Evolutionary conservation across 2,888 invertebrate species (phyloP), one percentile per base, ranked within the genome.

Genomic region (Strigamia crassipes): DNA sequence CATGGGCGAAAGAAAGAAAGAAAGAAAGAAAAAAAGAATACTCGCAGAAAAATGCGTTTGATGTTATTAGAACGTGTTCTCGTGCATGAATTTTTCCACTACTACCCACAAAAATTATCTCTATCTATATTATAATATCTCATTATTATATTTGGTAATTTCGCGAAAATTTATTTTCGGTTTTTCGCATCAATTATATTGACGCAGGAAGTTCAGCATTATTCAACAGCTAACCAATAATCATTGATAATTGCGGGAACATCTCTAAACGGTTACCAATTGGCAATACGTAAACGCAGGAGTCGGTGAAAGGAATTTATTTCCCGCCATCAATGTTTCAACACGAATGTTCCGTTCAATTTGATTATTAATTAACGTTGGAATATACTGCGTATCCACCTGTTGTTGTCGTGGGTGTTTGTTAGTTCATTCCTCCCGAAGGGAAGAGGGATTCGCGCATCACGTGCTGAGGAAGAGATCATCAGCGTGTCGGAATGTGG

Each of bases 351-450:
- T 42, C 42, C 42, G n/a, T 51, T 51, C 51, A 51, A 51, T n/a
- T 51, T 51, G 9, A 51, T 51, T 51, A 51, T 9, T n/a, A 51
- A 15, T 27, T 27, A 27, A 27, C 27, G 27, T 27, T 27, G 27
- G 27, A 51, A 51, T 15, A 9, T 15, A n/a, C n/a, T 6, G 56
- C 2, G 18, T 56, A 21, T 56, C n/a, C 56, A 56, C 56, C 56
- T 56, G 56, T 56, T 56, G 56, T 56, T 56, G 56, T 56, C 56
- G 56, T 56, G 56, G 56, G 56, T 56, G 56, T 56, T 56, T 56
- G 56, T 56, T 56, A 56, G 56, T 56, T 56, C 56, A 56, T 56
- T 56, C 56, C 56, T 56, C 56, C 56, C 21, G 56, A 56, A 56
- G 56, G 56, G 56, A 56, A 56, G 56, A 56, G 56, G 56, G 56